Percentiles rank a stretch among this genome's conserved stretches.
phyloP scores from a whole-genome alignment of 2,113 vertebrate genomes.

The Heterocephalus glaber region DNA sequence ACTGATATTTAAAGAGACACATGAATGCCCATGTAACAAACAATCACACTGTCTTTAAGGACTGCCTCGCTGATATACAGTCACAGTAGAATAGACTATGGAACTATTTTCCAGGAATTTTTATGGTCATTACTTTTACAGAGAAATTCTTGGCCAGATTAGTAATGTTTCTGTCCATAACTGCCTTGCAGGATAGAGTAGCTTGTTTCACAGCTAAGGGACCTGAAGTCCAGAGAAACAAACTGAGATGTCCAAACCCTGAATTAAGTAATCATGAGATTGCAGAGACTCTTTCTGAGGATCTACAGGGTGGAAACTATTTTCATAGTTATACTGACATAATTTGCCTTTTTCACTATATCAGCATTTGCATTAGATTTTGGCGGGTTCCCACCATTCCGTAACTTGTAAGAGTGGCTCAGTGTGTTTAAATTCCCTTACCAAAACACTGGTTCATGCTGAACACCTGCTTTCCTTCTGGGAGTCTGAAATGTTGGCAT shows the following conservation, averaged over 20 bases:
- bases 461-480: background rate
- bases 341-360: background rate
- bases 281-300: background rate
- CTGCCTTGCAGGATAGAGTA: background rate
- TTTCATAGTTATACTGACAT: background rate
- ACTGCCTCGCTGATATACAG: background rate
- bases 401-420: background rate
- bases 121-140: background rate
- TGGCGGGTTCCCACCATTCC: background rate
- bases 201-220: background rate
- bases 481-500: background rate
- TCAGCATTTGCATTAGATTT: background rate
- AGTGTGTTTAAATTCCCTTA: background rate
- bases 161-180: background rate
- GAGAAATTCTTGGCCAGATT: background rate
- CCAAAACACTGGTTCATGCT: background rate
- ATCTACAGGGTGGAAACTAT: background rate
- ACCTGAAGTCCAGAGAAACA: background rate
- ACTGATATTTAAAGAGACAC: background rate
- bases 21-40: background rate
- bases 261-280: background rate
- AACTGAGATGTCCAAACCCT: background rate
- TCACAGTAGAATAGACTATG: background rate
- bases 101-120: background rate
- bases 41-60: background rate